A percentile compares a stretch with the other conserved stretches of the same genome.
phyloP scores from a whole-genome alignment of 37 sponge, comb jelly and placozoan genomes.

The Mnemiopsis leidyi region DNA sequence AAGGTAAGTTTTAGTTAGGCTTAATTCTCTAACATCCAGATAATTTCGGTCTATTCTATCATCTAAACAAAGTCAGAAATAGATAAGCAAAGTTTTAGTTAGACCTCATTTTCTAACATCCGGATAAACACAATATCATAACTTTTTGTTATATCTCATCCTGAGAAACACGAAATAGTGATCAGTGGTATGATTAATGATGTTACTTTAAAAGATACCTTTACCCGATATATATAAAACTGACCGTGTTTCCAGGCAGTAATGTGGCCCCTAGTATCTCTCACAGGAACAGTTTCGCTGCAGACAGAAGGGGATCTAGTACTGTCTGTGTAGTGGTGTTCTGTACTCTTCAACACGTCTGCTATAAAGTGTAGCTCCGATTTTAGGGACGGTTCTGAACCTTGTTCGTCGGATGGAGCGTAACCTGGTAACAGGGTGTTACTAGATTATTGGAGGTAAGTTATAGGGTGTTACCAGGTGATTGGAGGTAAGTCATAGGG shows the following conservation, averaged over 20 bases:
- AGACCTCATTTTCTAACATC: too few relatives aligned
- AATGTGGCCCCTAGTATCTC: background rate
- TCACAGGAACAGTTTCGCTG: background rate
- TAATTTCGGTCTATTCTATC: too few relatives aligned
- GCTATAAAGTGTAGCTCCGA: conserved; percentile 49
- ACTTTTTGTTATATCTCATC: too few relatives aligned
- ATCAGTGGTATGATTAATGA: too few relatives aligned
- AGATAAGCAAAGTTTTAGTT: too few relatives aligned
- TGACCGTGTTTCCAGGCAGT: background rate
- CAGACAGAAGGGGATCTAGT: background rate
- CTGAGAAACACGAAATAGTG: too few relatives aligned
- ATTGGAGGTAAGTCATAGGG: background rate
- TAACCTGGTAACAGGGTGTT: conserved; percentile 11
- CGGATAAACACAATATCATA: too few relatives aligned
- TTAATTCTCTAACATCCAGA: too few relatives aligned
- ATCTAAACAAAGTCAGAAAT: too few relatives aligned
- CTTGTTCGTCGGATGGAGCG: conserved; percentile 2
- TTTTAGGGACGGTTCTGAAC: conserved; percentile 44
- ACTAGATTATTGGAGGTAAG: background rate
- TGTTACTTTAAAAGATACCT: too few relatives aligned
- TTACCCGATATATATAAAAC: too few relatives aligned
- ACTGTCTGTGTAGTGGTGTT: background rate
- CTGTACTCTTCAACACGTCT: conserved; percentile 63
- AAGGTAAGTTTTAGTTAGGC: too few relatives aligned
- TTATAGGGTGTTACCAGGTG: background rate